Evolutionary conservation across 2,797 vertebrate species (phyloP).

Genomic region (Typhlichthys eigenmanni): DNA sequence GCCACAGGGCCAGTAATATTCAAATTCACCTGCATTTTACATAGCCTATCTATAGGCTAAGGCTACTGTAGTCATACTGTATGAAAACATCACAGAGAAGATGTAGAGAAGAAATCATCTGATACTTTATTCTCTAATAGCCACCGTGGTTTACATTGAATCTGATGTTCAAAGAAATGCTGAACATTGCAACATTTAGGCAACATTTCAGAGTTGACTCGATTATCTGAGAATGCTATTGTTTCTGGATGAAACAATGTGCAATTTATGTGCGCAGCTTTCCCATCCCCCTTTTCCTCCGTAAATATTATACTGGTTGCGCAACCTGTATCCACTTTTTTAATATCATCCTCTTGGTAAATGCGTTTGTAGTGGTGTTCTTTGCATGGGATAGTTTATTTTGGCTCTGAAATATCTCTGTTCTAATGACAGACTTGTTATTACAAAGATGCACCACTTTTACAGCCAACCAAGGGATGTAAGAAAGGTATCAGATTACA

Average conservation of each 20-base stretch:
- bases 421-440: constrained; percentile 42
- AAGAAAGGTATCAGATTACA: constrained; percentile 61
- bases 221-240: constrained; percentile 21
- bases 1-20: background rate
- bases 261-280: constrained; percentile 6
- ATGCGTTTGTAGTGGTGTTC: constrained; percentile 33
- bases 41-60: background rate
- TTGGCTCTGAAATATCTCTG: constrained; percentile 36
- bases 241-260: constrained; percentile 25
- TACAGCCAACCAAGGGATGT: constrained; percentile 54
- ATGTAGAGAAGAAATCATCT: constrained; percentile 37
- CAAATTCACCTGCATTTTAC: background rate
- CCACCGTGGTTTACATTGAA: constrained; percentile 56
- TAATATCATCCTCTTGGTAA: constrained; percentile 35
- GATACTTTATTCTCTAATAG: constrained; percentile 4
- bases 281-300: constrained; percentile 13
- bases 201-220: constrained; percentile 42
- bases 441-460: constrained; percentile 42
- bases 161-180: constrained; percentile 59
- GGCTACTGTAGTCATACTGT: constrained; percentile 32
- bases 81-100: constrained; percentile 30
- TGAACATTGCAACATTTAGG: constrained; percentile 64
- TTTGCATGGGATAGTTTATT: constrained; percentile 41
- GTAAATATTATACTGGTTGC: constrained; percentile 47
- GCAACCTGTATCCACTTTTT: constrained; percentile 41